These are phyloP conservation scores for Amblyopsis rosae DNA, from an alignment of 2,113 vertebrate species.

Conservation along the genomic window DNA sequence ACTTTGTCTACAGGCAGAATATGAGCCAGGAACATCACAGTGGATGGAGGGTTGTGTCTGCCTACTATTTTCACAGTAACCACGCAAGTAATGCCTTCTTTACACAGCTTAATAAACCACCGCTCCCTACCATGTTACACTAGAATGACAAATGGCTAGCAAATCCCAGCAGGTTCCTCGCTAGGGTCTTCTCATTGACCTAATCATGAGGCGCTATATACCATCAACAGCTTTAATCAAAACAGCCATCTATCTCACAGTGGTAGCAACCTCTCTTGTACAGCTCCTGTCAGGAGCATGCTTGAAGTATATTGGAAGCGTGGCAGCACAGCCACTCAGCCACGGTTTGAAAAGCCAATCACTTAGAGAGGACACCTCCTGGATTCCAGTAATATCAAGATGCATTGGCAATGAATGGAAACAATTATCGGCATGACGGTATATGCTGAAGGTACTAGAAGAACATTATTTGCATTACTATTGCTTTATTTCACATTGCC, in stretches of 20 bases:
- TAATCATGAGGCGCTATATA: slow-evolving; percentile 27
- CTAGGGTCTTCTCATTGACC: slow-evolving; percentile 11
- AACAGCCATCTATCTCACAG: not conserved
- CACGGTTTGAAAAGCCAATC: no score
- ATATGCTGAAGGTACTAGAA: not conserved
- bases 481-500: not conserved
- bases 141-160: slow-evolving; percentile 35
- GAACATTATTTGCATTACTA: not conserved
- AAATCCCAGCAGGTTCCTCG: slow-evolving; percentile 22
- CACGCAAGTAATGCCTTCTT: slow-evolving; percentile 17
- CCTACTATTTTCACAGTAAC: slow-evolving; percentile 24
- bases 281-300: not conserved
- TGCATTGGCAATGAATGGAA: not conserved
- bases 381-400: no score
- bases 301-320: no score
- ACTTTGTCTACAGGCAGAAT: no score
- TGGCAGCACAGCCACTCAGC: no score
- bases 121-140: slow-evolving; percentile 36
- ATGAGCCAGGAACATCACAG: no score
- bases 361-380: no score
- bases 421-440: not conserved
- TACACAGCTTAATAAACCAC: slow-evolving; percentile 24
- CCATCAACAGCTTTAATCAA: not conserved
- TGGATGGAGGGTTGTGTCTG: not conserved
- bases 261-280: not conserved